Percentiles rank a stretch among this genome's conserved stretches.
Evolutionary conservation across 2,113 vertebrate species (phyloP).

Genomic region (Trematocara zebra): DNA sequence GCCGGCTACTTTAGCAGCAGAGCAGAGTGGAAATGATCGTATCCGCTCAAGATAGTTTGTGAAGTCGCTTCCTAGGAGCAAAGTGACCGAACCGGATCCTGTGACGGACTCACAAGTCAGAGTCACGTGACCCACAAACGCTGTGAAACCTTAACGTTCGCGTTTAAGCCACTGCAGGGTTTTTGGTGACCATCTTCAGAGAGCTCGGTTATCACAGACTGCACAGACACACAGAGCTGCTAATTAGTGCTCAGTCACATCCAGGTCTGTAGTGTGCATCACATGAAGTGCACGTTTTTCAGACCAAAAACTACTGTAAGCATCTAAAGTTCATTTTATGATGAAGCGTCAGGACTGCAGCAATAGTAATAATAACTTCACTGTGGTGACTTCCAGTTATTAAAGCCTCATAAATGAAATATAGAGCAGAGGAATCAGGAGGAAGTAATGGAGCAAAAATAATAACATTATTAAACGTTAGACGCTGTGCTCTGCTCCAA

Average conservation of each 20-base stretch:
- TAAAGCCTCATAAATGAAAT: background rate
- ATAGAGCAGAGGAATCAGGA: background rate
- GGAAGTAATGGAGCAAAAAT: background rate
- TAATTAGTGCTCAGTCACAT: background rate
- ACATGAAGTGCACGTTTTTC: background rate
- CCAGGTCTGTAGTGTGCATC: background rate
- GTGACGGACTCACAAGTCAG: background rate
- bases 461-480: background rate
- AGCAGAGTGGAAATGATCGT: background rate
- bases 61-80: background rate
- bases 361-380: background rate
- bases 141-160: background rate
- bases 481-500: background rate
- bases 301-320: background rate
- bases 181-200: background rate
- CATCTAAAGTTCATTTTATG: background rate
- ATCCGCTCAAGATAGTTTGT: background rate
- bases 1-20: background rate
- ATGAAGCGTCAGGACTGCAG: background rate
- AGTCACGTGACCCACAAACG: background rate
- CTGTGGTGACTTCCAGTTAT: background rate
- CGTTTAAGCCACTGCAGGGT: background rate
- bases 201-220: background rate
- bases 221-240: background rate
- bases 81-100: fast-evolving